Base-by-base conservation (phyloP, 2,797 vertebrate species). In the Borostomias antarcticus region DNA sequence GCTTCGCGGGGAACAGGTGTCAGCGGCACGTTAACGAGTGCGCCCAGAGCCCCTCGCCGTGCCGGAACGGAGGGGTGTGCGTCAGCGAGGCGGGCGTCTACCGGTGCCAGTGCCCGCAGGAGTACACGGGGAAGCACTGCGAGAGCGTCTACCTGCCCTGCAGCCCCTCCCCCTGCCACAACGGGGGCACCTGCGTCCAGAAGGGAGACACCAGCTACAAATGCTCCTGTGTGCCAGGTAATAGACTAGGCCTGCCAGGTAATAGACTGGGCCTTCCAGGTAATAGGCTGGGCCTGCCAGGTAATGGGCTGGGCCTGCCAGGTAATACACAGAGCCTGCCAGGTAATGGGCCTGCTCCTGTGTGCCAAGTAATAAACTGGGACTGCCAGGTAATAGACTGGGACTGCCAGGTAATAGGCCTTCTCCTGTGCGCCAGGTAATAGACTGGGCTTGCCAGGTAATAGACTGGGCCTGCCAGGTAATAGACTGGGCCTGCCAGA, bases 71-170 rank as follows among this genome's bases (percentile, higher is more conserved):
- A 0, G 96, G 96, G 0, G 62, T 29, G 66, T 98, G 97, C 74
- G 57, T 91, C 83, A 98, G 98, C 0, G 92, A 94, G 64, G 86
- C 95, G 0, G 97, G 97, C 64, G 90, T 91, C 32, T 98, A 93
- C 84, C 89, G 82, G 29, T 98, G 97, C 63, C 74, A 75, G 76
- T 98, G 97, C 85, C 92, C 88, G 0, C 75, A 74, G 0, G 90
- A 94, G 3, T 96, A 93, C 85, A 93, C 88, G 0, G 97, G 97
- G 15, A 89, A 81, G 73, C 88, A 92, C 85, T 99, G 97, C 0
- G 97, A 98, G 82, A 91, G 87, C 60, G 94, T 90, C 58, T 97
- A 96, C n/a, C 86, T 96, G 81, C 97, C 97, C 63, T 99, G 97
- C 89, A 96, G 88, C 88, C 97, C 95, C 0, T 88, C 91, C 0